phyloP scores from a whole-genome alignment of 2,888 invertebrate genomes.

The Parthenolecanium corni region DNA sequence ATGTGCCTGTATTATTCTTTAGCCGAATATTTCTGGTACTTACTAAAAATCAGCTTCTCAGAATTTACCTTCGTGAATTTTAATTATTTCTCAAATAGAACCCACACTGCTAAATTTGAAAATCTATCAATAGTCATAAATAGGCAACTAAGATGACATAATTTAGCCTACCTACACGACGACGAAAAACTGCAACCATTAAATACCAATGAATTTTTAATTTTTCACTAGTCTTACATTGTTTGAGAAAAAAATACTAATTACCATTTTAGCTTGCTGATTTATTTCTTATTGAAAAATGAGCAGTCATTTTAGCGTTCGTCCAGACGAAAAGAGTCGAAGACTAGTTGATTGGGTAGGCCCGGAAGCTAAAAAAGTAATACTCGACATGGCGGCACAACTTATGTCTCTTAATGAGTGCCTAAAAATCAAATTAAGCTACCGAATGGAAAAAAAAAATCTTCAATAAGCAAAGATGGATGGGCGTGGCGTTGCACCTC shows the following conservation, averaged over 20 bases:
- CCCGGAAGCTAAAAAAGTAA: conserved; percentile 25
- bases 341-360: conserved; percentile 27
- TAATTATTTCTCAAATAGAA: no score
- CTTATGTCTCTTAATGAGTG: conserved; percentile 26
- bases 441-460: conserved; percentile 26
- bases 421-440: conserved; percentile 28
- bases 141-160: no score
- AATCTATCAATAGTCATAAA: no score
- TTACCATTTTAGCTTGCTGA: conserved; percentile 23
- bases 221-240: not conserved
- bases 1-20: no score
- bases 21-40: no score
- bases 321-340: conserved; percentile 25
- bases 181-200: no score
- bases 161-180: no score
- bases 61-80: no score
- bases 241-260: conserved; percentile 12
- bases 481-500: conserved; percentile 26
- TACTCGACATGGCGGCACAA: conserved; percentile 9
- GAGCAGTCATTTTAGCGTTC: conserved; percentile 22
- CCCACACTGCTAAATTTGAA: no score
- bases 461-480: conserved; percentile 11
- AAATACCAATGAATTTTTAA: no score
- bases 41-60: no score
- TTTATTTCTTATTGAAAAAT: conserved; percentile 25